Evolutionary conservation across 2,797 vertebrate genomes (phyloP).

Genomic region (Chloroceryle inda): DNA sequence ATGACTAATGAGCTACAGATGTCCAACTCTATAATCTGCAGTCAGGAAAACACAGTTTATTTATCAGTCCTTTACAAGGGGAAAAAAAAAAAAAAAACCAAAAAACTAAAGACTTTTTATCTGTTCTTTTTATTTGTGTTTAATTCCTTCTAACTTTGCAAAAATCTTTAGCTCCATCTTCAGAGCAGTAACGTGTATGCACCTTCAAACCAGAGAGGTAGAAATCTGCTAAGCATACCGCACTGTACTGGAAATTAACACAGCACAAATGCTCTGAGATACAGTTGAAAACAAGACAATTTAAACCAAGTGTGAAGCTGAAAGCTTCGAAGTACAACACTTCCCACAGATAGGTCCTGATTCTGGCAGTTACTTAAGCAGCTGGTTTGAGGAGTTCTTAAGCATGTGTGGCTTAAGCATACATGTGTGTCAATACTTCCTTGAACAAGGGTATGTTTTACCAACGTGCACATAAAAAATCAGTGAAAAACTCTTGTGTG

Average conservation of each 20-base stretch:
- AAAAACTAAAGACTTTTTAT: background rate
- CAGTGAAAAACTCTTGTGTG: background rate
- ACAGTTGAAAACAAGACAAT: background rate
- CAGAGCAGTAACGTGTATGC: conserved; percentile 60
- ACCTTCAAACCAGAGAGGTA: background rate
- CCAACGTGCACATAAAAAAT: background rate
- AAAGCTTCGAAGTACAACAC: background rate
- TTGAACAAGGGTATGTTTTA: background rate
- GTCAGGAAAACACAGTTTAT: conserved; percentile 47
- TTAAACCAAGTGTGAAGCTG: background rate
- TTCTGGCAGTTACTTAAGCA: background rate
- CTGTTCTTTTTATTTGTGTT: background rate
- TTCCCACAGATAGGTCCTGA: background rate
- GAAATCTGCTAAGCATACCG: background rate
- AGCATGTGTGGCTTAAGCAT: background rate
- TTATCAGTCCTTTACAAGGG: conserved; percentile 27
- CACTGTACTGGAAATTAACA: background rate
- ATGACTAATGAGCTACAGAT: conserved; percentile 67
- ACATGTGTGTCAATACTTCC: background rate
- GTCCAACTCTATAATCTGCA: conserved; percentile 47
- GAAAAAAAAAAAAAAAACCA: background rate
- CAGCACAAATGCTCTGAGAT: background rate
- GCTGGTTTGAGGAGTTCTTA: background rate
- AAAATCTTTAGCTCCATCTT: conserved; percentile 81
- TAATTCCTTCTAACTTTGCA: conserved; percentile 40